Evolutionary conservation across 2,113 vertebrate genomes (phyloP).

Genomic region (Emydura subglobosa): DNA sequence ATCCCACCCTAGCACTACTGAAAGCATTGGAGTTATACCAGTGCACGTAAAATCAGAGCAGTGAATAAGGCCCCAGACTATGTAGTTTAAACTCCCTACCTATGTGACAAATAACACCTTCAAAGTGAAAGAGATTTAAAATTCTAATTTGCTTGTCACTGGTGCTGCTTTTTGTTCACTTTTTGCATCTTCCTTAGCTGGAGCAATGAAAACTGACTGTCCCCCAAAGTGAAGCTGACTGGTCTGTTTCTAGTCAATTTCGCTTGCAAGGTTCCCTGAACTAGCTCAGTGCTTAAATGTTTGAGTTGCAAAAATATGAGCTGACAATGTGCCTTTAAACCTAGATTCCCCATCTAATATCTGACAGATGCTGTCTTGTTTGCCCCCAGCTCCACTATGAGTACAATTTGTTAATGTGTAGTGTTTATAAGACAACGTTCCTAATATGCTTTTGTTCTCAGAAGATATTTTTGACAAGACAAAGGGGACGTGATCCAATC

Average conservation of each 20-base stretch:
- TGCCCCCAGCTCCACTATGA: accelerated
- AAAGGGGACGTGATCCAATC: accelerated
- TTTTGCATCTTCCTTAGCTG: background rate
- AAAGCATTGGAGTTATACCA: background rate
- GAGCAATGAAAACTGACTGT: background rate
- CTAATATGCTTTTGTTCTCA: background rate
- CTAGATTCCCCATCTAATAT: background rate
- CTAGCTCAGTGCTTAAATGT: background rate
- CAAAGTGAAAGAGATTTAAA: accelerated
- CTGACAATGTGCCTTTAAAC: background rate
- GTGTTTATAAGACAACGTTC: background rate
- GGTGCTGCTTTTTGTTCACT: accelerated
- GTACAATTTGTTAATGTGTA: background rate
- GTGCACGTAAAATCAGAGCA: background rate
- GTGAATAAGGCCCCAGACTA: background rate
- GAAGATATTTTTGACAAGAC: background rate
- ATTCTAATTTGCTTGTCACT: background rate
- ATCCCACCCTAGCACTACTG: background rate
- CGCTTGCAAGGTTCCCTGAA: accelerated
- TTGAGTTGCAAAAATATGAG: background rate
- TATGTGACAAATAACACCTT: background rate
- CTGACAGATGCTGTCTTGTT: background rate
- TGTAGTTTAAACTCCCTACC: accelerated
- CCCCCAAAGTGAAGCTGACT: background rate
- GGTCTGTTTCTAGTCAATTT: background rate